Conservation (phyloP, 2,797 vertebrate species). For the Leptoclinus maculatus region DNA sequence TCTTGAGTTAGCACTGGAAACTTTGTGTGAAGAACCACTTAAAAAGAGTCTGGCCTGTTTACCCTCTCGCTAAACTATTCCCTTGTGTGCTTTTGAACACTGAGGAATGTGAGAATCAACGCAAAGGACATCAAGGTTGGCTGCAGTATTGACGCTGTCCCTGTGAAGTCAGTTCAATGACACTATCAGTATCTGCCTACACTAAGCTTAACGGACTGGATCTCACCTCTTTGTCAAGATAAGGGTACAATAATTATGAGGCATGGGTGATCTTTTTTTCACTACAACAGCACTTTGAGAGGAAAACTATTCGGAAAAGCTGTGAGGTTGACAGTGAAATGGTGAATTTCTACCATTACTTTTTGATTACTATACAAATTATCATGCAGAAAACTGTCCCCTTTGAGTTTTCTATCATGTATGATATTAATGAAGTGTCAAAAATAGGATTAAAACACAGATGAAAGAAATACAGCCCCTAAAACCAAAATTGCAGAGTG, state of each 20-base stretch:
- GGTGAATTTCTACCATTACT: not conserved
- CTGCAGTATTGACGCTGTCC: slow-evolving; percentile 51
- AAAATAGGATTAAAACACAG: not conserved
- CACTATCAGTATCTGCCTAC: slow-evolving; percentile 54
- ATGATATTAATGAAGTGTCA: not conserved
- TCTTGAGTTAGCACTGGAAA: slow-evolving; percentile 25
- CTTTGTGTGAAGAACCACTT: slow-evolving; percentile 55
- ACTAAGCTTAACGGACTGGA: slow-evolving; percentile 55
- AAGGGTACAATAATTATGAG: slow-evolving; percentile 8
- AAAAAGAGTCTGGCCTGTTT: slow-evolving; percentile 61
- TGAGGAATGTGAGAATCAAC: slow-evolving; percentile 64
- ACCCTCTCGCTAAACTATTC: slow-evolving; percentile 56
- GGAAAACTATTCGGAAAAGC: slow-evolving; percentile 3
- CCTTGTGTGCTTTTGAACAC: slow-evolving; percentile 57
- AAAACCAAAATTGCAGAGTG: not conserved
- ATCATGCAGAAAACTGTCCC: not conserved
- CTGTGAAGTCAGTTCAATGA: slow-evolving; percentile 62
- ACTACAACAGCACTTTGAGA: not conserved
- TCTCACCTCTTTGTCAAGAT: slow-evolving; percentile 15
- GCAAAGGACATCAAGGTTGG: slow-evolving; percentile 33
- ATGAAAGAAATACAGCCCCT: too few species aligned
- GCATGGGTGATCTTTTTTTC: slow-evolving; percentile 7
- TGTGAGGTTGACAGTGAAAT: not conserved
- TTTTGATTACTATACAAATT: not conserved
- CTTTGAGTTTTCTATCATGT: not conserved